Conservation (phyloP, 2,888 invertebrate genomes). For the Vanessa cardui region DNA sequence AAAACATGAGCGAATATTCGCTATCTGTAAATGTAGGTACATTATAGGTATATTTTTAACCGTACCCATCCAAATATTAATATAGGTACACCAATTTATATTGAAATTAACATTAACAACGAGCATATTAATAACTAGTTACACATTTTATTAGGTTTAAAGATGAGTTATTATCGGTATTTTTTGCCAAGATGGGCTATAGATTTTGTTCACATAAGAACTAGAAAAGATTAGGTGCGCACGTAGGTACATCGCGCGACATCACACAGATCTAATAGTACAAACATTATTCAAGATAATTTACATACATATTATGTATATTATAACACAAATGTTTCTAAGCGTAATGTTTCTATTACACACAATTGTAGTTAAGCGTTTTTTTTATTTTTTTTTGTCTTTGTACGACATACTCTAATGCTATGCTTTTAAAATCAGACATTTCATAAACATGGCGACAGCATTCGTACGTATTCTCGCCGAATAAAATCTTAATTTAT, state of each 20-base stretch:
- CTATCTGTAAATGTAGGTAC: constrained; percentile 28
- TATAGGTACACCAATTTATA: constrained; percentile 49
- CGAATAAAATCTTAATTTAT: constrained; percentile 66
- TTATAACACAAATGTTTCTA: constrained; percentile 74
- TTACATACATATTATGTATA: constrained; percentile 73
- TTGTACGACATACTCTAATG: constrained; percentile 53
- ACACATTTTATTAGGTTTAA: constrained; percentile 53
- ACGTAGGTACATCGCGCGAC: constrained; percentile 36
- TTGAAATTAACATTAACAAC: constrained; percentile 59
- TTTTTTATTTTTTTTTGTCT: constrained; percentile 57
- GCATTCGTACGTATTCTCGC: constrained; percentile 51
- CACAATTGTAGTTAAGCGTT: constrained; percentile 76
- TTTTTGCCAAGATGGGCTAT: constrained; percentile 44
- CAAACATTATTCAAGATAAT: constrained; percentile 76
- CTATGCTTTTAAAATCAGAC: constrained; percentile 61
- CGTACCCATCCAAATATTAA: constrained; percentile 33
- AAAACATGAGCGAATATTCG: constrained; percentile 30
- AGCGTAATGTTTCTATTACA: constrained; percentile 80
- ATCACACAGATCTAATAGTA: constrained; percentile 80
- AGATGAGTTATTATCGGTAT: constrained; percentile 54
- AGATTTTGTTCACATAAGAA: constrained; percentile 50
- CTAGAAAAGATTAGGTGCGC: constrained; percentile 70
- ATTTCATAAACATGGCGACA: constrained; percentile 62
- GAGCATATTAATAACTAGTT: constrained; percentile 61
- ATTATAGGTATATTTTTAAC: constrained; percentile 25